Base-by-base conservation (phyloP, 2,888 invertebrate species). In the Lordiphosa andalusiaca region DNA sequence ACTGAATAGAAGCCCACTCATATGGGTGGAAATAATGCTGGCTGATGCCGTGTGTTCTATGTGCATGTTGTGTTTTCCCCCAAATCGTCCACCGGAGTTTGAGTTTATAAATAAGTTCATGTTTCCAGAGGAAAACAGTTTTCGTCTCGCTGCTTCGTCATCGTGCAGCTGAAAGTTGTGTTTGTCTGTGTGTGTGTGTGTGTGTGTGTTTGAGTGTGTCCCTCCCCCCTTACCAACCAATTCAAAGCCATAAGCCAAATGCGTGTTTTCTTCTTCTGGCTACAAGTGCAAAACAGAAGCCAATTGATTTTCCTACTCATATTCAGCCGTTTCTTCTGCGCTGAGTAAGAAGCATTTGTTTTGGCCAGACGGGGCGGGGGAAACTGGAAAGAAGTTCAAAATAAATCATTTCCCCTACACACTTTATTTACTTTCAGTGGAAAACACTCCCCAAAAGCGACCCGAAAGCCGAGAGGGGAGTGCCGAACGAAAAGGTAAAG, bases 391-490 rank as follows among this genome's bases (percentile, higher is more conserved):
- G 16, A 57, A 30, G 30, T 30, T 30, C 35, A 65, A 58, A 47
- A 44, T n/a, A 50, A 44, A 23, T 16, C 35, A 59, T 59, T 59
- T 50, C 60, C 23, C n/a, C 53, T 35, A 38, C 12, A 21, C 19
- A 62, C 66, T 61, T 59, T 69, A 62, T 81, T 60, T 77, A 66
- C 69, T 88, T 88, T 46, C 80, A 87, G 80, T 80, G 87, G 89
- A 89, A 86, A 84, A 84, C 68, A 77, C 85, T 84, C 83, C 84
- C 81, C 47, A 47, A 47, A 82, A 86, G 76, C 84, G 80, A 83
- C 71, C 81, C 69, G 89, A 87, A 71, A 89, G 88, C 75, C 89
- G 90, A 63, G 90, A 90, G 78, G 88, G 88, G 61, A 89, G 89
- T 67, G 86, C 85, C 69, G 89, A 89, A 73, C 84, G 88, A 73